A percentile compares a stretch with the other conserved stretches of the same genome.
phyloP scores from a whole-genome alignment of 2,113 vertebrate species.

The Hemiscyllium ocellatum region DNA sequence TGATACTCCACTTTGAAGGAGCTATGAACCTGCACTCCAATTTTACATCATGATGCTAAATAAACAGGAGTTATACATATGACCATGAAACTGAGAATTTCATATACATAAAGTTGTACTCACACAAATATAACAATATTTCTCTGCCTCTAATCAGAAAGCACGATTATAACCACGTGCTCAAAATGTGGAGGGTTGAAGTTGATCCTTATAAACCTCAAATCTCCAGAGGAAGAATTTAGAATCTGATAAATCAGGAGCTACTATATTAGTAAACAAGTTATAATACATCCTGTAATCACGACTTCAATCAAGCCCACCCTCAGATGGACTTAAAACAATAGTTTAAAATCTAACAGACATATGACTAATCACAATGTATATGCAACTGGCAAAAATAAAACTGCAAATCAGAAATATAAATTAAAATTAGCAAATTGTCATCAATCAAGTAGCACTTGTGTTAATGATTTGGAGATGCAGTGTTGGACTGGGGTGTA shows the following conservation, averaged over 20 bases:
- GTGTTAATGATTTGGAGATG: too few species aligned
- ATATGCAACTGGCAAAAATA: too few species aligned
- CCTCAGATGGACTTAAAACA: neutral
- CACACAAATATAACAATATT: neutral
- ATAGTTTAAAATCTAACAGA: neutral
- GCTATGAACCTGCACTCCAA: too few species aligned
- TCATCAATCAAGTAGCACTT: neutral
- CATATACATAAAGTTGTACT: neutral
- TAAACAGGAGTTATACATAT: neutral
- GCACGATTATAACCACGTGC: neutral
- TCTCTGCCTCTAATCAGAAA: neutral
- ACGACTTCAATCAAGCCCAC: neutral
- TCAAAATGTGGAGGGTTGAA: neutral
- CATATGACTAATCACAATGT: neutral
- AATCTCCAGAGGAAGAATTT: neutral
- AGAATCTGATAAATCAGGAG: neutral
- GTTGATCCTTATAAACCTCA: neutral
- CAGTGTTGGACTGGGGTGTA: too few species aligned
- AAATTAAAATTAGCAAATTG: neutral
- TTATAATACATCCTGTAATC: neutral
- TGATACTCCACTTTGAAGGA: too few species aligned
- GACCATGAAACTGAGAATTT: neutral
- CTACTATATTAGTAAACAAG: neutral
- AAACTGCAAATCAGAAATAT: too few species aligned
- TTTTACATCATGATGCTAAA: neutral